Evolutionary conservation across 2,113 vertebrate genomes (phyloP).

Genomic region (Nibea albiflora): DNA sequence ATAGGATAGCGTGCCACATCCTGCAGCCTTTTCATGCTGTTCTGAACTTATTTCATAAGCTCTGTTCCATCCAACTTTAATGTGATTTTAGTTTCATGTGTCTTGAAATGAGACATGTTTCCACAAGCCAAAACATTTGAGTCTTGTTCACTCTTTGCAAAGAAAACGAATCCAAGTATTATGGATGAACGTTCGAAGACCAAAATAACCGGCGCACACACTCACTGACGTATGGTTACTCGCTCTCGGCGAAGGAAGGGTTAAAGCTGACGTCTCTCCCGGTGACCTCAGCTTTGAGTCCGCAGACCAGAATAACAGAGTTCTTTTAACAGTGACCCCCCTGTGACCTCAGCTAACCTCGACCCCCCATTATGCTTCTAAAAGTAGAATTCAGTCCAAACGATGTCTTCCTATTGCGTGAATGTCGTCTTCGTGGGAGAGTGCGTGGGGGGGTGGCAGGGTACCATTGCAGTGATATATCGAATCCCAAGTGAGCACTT

Average conservation of each 20-base stretch:
- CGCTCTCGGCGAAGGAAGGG: constrained; percentile 8
- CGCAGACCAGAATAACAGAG: constrained; percentile 66
- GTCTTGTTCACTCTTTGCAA: background rate
- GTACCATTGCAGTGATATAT: constrained; percentile 15
- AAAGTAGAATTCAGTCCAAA: constrained; percentile 63
- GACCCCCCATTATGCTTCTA: constrained; percentile 59
- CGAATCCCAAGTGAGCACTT: constrained; percentile 33
- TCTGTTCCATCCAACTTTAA: background rate
- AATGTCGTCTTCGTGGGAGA: constrained; percentile 58
- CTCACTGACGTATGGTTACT: background rate
- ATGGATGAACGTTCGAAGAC: background rate
- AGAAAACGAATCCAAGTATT: background rate
- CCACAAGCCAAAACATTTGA: background rate
- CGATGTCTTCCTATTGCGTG: constrained; percentile 43
- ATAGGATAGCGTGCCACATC: background rate
- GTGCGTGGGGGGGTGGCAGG: background rate
- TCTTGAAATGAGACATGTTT: background rate
- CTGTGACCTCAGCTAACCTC: constrained; percentile 57
- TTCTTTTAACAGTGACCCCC: constrained; percentile 44
- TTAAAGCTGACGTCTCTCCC: constrained; percentile 44
- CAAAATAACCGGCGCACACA: background rate
- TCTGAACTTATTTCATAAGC: background rate
- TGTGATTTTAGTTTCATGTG: background rate
- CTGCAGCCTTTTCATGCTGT: background rate
- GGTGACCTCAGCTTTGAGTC: constrained; percentile 48